Evolutionary conservation across 2,888 invertebrate genomes (phyloP).

Genomic region (Drosophila lutescens): DNA sequence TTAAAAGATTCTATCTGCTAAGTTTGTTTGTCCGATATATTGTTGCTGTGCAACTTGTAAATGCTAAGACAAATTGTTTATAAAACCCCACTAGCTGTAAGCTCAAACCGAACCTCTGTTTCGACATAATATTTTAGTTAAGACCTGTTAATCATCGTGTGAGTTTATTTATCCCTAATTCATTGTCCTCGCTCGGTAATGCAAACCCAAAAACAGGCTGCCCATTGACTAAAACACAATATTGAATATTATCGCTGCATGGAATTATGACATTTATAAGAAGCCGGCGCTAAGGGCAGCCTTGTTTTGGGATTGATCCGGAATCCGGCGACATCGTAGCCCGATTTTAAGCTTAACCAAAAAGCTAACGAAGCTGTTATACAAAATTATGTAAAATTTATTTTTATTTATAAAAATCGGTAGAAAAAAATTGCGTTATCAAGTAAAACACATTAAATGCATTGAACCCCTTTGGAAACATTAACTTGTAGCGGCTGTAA

Average conservation of each 20-base stretch:
- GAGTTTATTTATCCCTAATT: conserved; percentile 1
- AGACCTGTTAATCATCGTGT: conserved; percentile 22
- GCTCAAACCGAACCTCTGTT: conserved; percentile 16
- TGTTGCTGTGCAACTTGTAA: conserved; percentile 72
- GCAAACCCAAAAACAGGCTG: conserved; percentile 7
- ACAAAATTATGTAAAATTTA: conserved; percentile 39
- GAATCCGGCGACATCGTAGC: conserved; percentile 6
- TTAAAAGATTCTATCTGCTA: conserved; percentile 54
- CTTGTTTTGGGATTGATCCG: conserved; percentile 29
- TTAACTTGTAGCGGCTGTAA: conserved; percentile 45
- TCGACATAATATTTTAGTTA: conserved; percentile 11
- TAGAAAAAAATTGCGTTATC: conserved; percentile 22
- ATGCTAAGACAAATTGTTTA: conserved; percentile 63
- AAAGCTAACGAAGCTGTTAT: conserved; percentile 19
- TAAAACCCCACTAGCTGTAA: conserved; percentile 55
- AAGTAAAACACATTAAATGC: conserved; percentile 22
- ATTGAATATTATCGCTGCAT: conserved; percentile 8
- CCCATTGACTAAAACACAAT: conserved; percentile 12
- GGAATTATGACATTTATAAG: conserved; percentile 47
- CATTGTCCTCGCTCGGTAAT: conserved; percentile 9
- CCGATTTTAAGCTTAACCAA: conserved; percentile 57
- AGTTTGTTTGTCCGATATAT: conserved; percentile 76
- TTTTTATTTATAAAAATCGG: conserved; percentile 45
- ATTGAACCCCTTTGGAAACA: conserved; percentile 47
- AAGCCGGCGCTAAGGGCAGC: conserved; percentile 31